A percentile compares a stretch with the other conserved stretches of the same genome.
These are phyloP conservation scores for Arremon brunneinucha DNA, from an alignment of 2,797 vertebrate species.

Conservation along the genomic window DNA sequence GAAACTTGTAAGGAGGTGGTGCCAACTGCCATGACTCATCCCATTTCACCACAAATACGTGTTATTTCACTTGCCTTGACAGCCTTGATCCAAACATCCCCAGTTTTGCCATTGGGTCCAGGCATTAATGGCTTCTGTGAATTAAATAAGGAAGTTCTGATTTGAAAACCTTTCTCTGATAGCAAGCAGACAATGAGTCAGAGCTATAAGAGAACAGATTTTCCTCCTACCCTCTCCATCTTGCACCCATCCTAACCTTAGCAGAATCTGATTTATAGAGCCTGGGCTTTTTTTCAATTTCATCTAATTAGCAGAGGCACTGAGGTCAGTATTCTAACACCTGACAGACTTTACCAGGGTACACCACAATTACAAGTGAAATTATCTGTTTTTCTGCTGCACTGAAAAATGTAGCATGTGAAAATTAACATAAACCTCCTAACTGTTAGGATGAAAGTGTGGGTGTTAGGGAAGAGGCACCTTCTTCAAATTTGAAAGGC, in stretches of 20 bases:
- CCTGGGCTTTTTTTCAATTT: background rate
- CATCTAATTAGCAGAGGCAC: conserved; percentile 32
- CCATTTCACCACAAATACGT: background rate
- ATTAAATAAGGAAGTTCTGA: background rate
- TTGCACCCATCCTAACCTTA: background rate
- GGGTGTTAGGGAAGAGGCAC: background rate
- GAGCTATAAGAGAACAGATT: conserved; percentile 13
- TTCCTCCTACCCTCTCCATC: background rate
- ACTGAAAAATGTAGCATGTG: conserved; percentile 6
- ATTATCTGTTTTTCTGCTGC: conserved; percentile 26
- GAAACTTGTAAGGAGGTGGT: background rate
- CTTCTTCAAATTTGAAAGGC: background rate
- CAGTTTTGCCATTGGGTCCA: background rate
- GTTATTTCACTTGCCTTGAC: background rate
- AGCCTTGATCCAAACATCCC: background rate
- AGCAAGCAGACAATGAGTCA: conserved; percentile 27
- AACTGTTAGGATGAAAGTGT: background rate
- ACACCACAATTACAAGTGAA: conserved; percentile 14
- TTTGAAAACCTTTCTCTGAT: conserved; percentile 11
- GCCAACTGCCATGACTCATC: background rate
- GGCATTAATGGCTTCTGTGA: background rate
- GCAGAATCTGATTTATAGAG: background rate
- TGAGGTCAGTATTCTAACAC: conserved; percentile 25
- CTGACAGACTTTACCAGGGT: conserved; percentile 19
- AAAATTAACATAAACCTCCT: background rate